phyloP scores from a whole-genome alignment of 2,113 vertebrate species.

The Microcebus jonahi region DNA sequence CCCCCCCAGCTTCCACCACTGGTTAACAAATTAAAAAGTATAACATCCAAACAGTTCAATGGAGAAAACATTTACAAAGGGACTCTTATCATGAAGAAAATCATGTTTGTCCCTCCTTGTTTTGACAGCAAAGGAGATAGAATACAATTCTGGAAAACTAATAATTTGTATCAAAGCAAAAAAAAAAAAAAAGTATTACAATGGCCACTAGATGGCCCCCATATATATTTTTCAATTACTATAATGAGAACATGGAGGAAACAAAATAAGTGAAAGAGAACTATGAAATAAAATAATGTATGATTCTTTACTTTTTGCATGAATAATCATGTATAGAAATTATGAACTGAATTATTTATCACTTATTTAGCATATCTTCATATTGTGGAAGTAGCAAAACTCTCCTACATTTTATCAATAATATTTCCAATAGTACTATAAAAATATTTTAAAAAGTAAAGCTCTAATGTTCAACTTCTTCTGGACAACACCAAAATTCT shows the following conservation, averaged over 20 bases:
- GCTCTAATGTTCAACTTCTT: not conserved
- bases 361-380: not conserved
- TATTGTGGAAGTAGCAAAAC: not conserved
- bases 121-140: not conserved
- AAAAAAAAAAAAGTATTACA: not conserved
- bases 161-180: not conserved
- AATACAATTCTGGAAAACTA: constrained; percentile 3
- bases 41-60: not conserved
- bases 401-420: not conserved
- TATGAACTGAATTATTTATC: not conserved
- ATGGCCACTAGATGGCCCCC: constrained; percentile 52
- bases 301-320: not conserved
- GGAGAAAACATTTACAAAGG: not conserved
- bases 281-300: constrained; percentile 4
- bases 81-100: not conserved
- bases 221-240: constrained; percentile 34
- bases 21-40: not conserved
- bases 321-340: constrained; percentile 15
- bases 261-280: not conserved
- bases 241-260: not conserved
- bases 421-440: not conserved
- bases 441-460: constrained; percentile 7
- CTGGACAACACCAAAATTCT: not conserved
- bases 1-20: not conserved
- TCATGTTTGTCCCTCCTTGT: not conserved